Evolutionary conservation across 1,140 invertebrate species (phyloP), one percentile per base, ranked within the genome.

Genomic region (Tetramorium parvispinum): DNA sequence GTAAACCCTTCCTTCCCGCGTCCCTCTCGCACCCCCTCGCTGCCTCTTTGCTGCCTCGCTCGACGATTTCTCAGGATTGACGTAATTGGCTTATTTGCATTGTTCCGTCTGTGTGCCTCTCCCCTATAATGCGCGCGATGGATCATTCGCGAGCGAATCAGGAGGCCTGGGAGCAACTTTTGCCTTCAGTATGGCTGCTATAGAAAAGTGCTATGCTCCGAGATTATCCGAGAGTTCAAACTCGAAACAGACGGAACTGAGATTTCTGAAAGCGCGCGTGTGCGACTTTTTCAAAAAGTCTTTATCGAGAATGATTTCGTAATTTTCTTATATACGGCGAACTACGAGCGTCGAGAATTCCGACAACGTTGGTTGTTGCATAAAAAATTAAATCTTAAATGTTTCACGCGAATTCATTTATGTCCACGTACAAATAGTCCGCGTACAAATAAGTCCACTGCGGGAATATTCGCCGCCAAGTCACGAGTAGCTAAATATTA

Each of bases 81-180:
- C 91, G 91, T 93, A 93, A 93, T 93, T 93, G 92, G 92, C 92
- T 93, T 91, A 92, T 93, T 93, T 93, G 92, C 92, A 91, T 91
- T 91, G 90, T 91, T 91, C 87, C 90, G 76, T 82, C 81, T 85
- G 89, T 71, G 73, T 63, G 57, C 81, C 78, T 87, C 81, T 65
- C 85, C 68, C 82, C 86, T 73, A 43, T 79, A 89, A 91, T 91
- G 88, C 85, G 85, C 85, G 88, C 89, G 88, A 88, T 92, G 87
- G 89, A 87, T 90, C 85, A 59, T 75, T 88, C 75, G 68, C 53
- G 73, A 71, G 78, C 61, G 53, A 75, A 57, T 85, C 71, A 37
- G 46, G 32, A 75, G 71, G 63, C 57, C 59, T 27, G 83, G 51
- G 21, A 40, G 40, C 49, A 63, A 87, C 66, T 61, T 53, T 71